A percentile compares a stretch with the other conserved stretches of the same genome.
These are phyloP conservation scores for Mimas tiliae DNA, from an alignment of 2,888 invertebrate genomes.

Conservation along the genomic window DNA sequence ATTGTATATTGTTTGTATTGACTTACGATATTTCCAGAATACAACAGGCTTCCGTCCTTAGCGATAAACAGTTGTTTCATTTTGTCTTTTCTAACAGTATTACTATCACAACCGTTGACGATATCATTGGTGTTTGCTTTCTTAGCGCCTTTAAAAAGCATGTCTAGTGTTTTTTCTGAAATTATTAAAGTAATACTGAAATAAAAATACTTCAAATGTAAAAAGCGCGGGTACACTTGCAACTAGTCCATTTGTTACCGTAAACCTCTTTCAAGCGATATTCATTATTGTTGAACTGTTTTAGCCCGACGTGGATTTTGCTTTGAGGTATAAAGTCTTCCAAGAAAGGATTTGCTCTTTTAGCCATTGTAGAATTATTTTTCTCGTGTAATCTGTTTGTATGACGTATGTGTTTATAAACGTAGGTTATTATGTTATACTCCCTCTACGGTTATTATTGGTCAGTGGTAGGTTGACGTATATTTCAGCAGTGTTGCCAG, in stretches of 20 bases:
- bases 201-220: background rate
- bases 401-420: too few species aligned
- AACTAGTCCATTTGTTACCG: slow-evolving; percentile 47
- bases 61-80: slow-evolving; percentile 73
- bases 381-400: too few species aligned
- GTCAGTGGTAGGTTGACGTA: too few species aligned
- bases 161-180: slow-evolving; percentile 70
- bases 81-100: slow-evolving; percentile 52
- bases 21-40: slow-evolving; percentile 60
- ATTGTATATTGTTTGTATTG: background rate
- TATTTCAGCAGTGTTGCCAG: too few species aligned
- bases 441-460: too few species aligned
- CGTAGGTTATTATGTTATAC: too few species aligned
- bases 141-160: slow-evolving; percentile 70
- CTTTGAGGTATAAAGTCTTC: slow-evolving; percentile 76
- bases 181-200: background rate
- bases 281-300: slow-evolving; percentile 75
- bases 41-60: slow-evolving; percentile 64
- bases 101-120: slow-evolving; percentile 33
- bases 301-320: slow-evolving; percentile 71
- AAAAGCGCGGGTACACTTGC: slow-evolving; percentile 4
- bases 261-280: slow-evolving; percentile 72
- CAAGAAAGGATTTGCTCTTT: slow-evolving; percentile 71
- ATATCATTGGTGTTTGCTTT: slow-evolving; percentile 45
- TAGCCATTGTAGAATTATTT: slow-evolving; percentile 61